Evolutionary conservation across 2,797 vertebrate species (phyloP), one percentile per base, ranked within the genome.

Genomic region (Ctenochaetus hawaiiensis): DNA sequence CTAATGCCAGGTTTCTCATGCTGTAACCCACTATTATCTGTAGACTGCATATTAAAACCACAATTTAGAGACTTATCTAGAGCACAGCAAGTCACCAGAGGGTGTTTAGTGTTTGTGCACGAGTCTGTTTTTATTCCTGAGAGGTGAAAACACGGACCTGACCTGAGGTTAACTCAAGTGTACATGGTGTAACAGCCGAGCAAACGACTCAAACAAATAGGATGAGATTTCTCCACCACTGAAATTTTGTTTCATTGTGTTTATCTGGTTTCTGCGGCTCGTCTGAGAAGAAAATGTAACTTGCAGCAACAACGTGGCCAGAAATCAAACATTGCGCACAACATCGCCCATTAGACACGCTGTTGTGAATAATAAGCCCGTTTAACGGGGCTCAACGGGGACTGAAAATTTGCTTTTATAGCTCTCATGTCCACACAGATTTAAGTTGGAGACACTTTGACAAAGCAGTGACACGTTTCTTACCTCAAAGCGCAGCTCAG

Each of bases 401-500:
- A 58, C 12, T 59, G 5, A 2, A 18, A 66, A 10, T 48, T 6
- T 5, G 2, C 2, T 14, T 11, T 3, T 47, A 20, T 17, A 17
- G 62, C 10, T 30, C 16, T 52, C 39, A 51, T 59, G 43, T 78
- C 2, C 8, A 37, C 30, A 23, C 6, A 30, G 30, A 18, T 67
- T 22, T 4, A 84, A 85, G 79, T 87, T 83, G 47, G 48, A 80
- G 16, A 72, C 59, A 87, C 67, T 83, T 75, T 20, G 1, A 10
- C 9, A 20, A 16, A 84, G 62, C 47, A 52, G n/a, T 8, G 64
- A 74, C 26, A 13, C 9, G 41, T 71, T 79, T 87, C 93, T 92
- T 89, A 95, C 94, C 95, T 92, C 86, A 49, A 63, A 78, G 84
- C 80, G 78, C 83, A 80, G 80, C 77, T 84, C 74, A 18, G 84